Base-by-base conservation (phyloP, 2,797 vertebrate genomes). In the Sebastes umbrosus region DNA sequence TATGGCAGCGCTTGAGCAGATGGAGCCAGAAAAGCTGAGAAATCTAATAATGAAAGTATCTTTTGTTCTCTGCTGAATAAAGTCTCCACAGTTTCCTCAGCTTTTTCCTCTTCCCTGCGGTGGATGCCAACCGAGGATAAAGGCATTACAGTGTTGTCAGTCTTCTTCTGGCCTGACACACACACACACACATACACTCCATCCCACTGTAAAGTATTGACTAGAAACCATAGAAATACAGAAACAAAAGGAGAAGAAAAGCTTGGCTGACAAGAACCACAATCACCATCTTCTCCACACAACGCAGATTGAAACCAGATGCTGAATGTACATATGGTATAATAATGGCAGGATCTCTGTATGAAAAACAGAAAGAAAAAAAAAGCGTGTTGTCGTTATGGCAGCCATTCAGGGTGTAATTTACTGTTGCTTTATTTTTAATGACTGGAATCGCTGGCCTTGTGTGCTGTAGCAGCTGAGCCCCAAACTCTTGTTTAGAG, bases 241-340 rank as follows among this genome's bases (percentile, higher is more conserved):
- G 69, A 85, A 87, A 87, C 71, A 90, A 91, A 64, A 87, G 83
- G 67, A 67, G 46, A 43, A 85, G 77, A 83, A 87, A 84, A 29
- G 24, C 50, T 82, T 65, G 46, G 60, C 78, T 86, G 80, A 92
- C 80, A 86, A 85, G 80, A 92, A 85, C 88, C 90, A 88, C 87
- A 90, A 89, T 89, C 73, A 84, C 83, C 77, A 77, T 92, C 79
- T 68, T 82, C 78, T 83, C 73, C 25, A 52, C 69, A 73, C 67
- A 82, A 82, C 73, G 43, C 82, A 74, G 94, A 94, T 92, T 27
- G 82, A 75, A 92, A 90, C 62, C 94, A 93, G 87, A 93, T 93
- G 92, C 77, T 82, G 81, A 65, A 86, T 77, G 66, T 90, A 90
- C 46, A 50, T 83, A 86, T 58, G 68, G 66, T 79, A 70, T 75